Base-by-base conservation (phyloP, 2,113 vertebrate genomes). In the Plecotus auritus region DNA sequence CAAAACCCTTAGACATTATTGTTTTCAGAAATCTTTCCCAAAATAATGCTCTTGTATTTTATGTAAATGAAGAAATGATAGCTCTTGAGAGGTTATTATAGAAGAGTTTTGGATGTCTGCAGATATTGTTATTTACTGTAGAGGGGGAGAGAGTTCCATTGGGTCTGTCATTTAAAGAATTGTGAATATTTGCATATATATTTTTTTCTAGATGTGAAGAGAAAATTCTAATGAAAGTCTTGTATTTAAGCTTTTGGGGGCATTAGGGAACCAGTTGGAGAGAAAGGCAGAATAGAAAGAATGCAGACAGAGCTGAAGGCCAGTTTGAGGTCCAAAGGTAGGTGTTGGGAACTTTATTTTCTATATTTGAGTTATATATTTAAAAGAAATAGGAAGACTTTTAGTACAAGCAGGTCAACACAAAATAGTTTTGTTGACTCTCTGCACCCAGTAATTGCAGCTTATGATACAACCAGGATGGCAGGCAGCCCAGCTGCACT, bases 391-490 rank as follows among this genome's bases (percentile, higher is more conserved):
- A 72, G 14, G 51, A 76, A 77, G 42, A 18, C 5, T 78, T 87
- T 95, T 59, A 54, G 49, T 64, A 35, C 5, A 87, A 93, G 51
- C n/a, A 92, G 49, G 23, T n/a, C 56, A 49, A 92, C 74, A 82
- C 7, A 92, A 88, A 78, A 77, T 40, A 93, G 81, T 94, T 66
- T 74, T 93, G 82, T 90, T 88, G 84, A 80, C 67, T 95, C 26
- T 83, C 73, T 93, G 64, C 30, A 32, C 18, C 59, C 45, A 54
- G 70, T 72, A 83, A 92, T 73, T 84, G 30, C 61, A 93, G 88
- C 70, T 7, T 1, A 83, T 0, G 23, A 91, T 96, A 96, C 83
- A 89, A 61, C 45, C 47, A 86, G 84, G 72, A 73, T n/a, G 85
- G 64, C 72, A 74, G 13, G 28, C 0, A 0, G 94, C 88, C 97